Evolutionary conservation across 2,113 vertebrate species (phyloP).

Genomic region (Psephotus haematonotus): DNA sequence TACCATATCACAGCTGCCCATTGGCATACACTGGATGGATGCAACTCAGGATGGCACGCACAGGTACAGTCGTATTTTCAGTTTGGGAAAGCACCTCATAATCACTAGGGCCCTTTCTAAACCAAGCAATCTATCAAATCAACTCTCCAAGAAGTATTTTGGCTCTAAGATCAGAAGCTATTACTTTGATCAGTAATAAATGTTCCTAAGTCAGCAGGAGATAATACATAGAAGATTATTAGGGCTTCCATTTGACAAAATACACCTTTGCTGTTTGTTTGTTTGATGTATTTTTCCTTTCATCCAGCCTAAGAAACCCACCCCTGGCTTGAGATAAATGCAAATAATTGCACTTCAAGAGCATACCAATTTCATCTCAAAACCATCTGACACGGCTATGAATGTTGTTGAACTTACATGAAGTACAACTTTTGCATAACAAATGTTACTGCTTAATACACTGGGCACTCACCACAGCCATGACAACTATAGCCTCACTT

Average conservation of each 20-base stretch:
- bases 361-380: neutral
- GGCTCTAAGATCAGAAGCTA: neutral
- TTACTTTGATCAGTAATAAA: neutral
- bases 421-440: neutral
- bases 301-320: neutral
- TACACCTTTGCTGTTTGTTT: neutral
- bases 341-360: neutral
- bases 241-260: neutral
- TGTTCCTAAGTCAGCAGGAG: neutral
- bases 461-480: neutral
- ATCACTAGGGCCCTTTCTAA: neutral
- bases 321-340: neutral
- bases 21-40: neutral
- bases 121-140: neutral
- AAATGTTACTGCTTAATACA: neutral
- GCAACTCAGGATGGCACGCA: neutral
- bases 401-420: neutral
- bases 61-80: neutral
- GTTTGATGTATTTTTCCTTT: neutral
- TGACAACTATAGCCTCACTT: accelerated
- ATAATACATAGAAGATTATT: neutral
- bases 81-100: neutral
- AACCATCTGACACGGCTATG: neutral
- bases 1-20: neutral
- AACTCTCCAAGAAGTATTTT: neutral